Conservation (phyloP, 2,888 invertebrate species). For the Drosophila quasianomalipes region DNA sequence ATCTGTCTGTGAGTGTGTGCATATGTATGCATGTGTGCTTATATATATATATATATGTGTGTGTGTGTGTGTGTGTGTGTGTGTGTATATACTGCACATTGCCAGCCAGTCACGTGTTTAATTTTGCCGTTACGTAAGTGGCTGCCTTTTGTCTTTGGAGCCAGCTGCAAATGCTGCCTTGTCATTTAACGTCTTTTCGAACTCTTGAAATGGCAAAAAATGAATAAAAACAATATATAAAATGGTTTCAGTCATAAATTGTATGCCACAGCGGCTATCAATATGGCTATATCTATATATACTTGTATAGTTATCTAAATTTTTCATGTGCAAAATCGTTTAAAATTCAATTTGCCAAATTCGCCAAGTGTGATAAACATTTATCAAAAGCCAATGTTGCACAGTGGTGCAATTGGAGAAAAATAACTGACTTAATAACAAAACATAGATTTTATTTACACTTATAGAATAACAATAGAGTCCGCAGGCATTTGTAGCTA, state of each 20-base stretch:
- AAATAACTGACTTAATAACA: not conserved
- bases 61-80: slow-evolving; percentile 15
- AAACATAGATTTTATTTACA: not conserved
- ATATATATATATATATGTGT: slow-evolving; percentile 10
- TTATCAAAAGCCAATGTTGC: slow-evolving; percentile 39
- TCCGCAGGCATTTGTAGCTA: not conserved
- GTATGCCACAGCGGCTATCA: slow-evolving; percentile 14
- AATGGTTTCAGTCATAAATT: slow-evolving; percentile 49
- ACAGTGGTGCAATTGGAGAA: slow-evolving; percentile 29
- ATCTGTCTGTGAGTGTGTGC: slow-evolving; percentile 27
- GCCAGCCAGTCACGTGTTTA: slow-evolving; percentile 68
- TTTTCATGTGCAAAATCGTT: slow-evolving; percentile 49
- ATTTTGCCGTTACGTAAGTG: slow-evolving; percentile 68
- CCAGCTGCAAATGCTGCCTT: slow-evolving; percentile 35
- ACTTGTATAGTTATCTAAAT: slow-evolving; percentile 37
- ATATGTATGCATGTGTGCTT: slow-evolving; percentile 11
- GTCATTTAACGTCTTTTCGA: slow-evolving; percentile 48
- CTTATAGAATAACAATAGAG: not conserved
- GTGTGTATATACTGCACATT: slow-evolving; percentile 26
- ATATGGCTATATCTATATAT: slow-evolving; percentile 31
- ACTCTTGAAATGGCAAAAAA: slow-evolving; percentile 17
- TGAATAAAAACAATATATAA: slow-evolving; percentile 32
- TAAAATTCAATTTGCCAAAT: slow-evolving; percentile 68
- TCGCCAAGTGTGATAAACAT: slow-evolving; percentile 41
- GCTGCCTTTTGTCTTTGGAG: slow-evolving; percentile 36